Percentiles rank a stretch among this genome's conserved stretches.
These are phyloP conservation scores for Limnephilus auricula DNA, from an alignment of 2,888 invertebrate genomes.

Conservation along the genomic window DNA sequence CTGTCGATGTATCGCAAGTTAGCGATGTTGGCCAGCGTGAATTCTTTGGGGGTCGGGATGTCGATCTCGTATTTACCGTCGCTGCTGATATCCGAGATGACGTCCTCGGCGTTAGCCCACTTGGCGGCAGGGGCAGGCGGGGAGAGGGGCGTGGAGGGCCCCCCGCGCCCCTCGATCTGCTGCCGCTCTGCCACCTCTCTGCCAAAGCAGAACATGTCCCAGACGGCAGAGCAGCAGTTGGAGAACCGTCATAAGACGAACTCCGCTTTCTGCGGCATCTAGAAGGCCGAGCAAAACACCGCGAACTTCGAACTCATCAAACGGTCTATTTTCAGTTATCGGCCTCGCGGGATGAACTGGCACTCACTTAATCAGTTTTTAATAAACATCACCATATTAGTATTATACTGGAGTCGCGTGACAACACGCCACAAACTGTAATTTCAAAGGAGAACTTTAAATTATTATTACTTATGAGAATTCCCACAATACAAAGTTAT, in stretches of 20 bases:
- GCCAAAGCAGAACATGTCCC: conserved; percentile 66
- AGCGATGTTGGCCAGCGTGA: conserved; percentile 58
- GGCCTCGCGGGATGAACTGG: background rate
- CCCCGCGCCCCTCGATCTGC: conserved; percentile 60
- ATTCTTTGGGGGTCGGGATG: conserved; percentile 62
- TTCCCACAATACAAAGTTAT: background rate
- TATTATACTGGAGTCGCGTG: background rate
- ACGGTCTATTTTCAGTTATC: background rate
- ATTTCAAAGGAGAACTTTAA: background rate
- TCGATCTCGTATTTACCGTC: conserved; percentile 66
- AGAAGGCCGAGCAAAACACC: conserved; percentile 45
- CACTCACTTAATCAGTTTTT: background rate
- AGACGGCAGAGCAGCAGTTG: conserved; percentile 65
- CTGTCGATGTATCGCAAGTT: conserved; percentile 66
- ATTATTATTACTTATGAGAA: background rate
- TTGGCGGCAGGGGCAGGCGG: conserved; percentile 47
- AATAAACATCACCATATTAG: background rate
- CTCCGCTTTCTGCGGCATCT: conserved; percentile 62
- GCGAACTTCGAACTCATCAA: background rate
- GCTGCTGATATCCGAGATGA: conserved; percentile 64
- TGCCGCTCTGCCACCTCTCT: conserved; percentile 60
- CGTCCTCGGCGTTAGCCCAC: conserved; percentile 55
- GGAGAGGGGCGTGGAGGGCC: conserved; percentile 66
- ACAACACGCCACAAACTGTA: background rate
- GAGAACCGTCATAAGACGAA: conserved; percentile 66